Evolutionary conservation across 2,113 vertebrate species (phyloP), one percentile per base, ranked within the genome.

Genomic region (Alethe diademata): DNA sequence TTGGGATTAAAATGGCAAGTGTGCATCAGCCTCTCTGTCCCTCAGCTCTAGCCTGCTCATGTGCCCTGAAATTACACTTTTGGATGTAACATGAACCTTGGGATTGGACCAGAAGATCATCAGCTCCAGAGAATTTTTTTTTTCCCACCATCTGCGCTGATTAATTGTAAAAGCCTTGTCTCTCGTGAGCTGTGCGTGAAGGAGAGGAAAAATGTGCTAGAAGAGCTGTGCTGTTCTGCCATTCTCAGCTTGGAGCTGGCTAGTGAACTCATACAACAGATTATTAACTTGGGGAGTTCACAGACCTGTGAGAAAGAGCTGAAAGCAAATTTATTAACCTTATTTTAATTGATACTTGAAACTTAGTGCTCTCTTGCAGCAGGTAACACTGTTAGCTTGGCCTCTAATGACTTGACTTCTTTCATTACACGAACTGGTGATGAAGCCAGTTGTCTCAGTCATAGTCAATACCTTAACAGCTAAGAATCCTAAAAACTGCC

Each of bases 161-260:
- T 64, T 33, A 38, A 33, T 5, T 92, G 48, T 60, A 69, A 50
- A 71, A 80, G 35, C 23, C 19, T 18, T 24, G 17, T 20, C 54
- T 69, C 19, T 35, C 1, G 0, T 29, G 35, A 1, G 3, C 33
- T 12, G 25, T 7, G 14, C 35, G 67, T 0, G 0, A 80, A 24
- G 43, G 28, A 54, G n/a, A 90, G 19, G 36, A 5, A 67, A 28
- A 43, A 11, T 6, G 35, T 23, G 19, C 47, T 43, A 18, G 10
- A 56, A 45, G 8, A 36, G 65, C 31, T 71, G 83, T 74, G 62
- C 24, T 75, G 5, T 47, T 57, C 10, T 40, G 42, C 31, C 5
- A 2, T 17, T 62, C 71, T 78, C 38, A 43, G n/a, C 14, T 48
- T 89, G 35, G 35, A 89, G 47, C 35, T 54, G 28, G 9, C 72